Base-by-base conservation (phyloP, 64 coral and sea anemone genomes). In the Stichodactyla helianthus region DNA sequence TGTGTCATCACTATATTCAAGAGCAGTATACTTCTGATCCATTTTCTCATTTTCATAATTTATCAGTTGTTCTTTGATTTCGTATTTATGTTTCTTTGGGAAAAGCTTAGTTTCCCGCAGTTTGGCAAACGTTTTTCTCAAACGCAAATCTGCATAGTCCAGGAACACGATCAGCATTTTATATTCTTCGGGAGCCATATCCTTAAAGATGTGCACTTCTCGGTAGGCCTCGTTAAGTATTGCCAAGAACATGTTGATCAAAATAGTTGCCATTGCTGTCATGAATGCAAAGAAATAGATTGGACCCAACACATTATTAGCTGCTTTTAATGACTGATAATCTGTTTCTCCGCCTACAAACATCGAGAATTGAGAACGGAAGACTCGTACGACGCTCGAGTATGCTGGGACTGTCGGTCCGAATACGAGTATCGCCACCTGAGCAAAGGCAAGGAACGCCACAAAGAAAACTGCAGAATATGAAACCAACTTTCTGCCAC, bases 161-260 rank as follows among this genome's bases (percentile, higher is more conserved):
- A 93, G 23, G 77, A 93, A 97, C 14, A 92, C 88, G 15, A 51
- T 54, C 58, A 93, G 16, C 94, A 97, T 97, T 88, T 93, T 93
- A 59, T 83, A 76, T 79, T 97, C 94, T 17, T 93, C 94, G 2
- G 80, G 83, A 20, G 87, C 91, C 13, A 22, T 35, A 71, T 97
- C 88, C 52, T 77, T 83, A 77, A 93, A 93, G 64, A 93, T 20
- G 44, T 92, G 91, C 51, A 93, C 91, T 26, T 97, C 85, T 52
- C 88, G 84, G 68, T 97, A 97, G 18, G 91, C 88, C 44, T 97
- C 94, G 54, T 97, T 97, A 2, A 97, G 71, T 50, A 97, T 97
- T n/a, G 94, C 94, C 57, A 97, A 52, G 83, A 97, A 97, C 94
- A 97, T 97, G 59, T 97, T 97, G 20, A 97, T 90, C 11, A 97